A percentile compares a stretch with the other conserved stretches of the same genome.
Conservation (phyloP, 2,113 vertebrate species). For the Tamias sibiricus region DNA sequence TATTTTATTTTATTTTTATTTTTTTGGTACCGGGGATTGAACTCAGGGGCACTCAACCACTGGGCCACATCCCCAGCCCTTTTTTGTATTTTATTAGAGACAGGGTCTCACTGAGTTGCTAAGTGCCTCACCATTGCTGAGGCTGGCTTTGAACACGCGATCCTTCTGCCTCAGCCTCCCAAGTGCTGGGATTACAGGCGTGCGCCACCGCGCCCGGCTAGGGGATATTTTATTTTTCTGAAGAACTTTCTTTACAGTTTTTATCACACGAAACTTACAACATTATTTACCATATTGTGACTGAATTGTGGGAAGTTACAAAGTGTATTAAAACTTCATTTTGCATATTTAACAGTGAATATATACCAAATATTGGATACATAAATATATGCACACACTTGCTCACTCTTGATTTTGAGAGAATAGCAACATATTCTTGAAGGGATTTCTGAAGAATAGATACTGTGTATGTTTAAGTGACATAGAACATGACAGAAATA, state of each 20-base stretch:
- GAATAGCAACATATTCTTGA: neutral
- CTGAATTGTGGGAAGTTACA: neutral
- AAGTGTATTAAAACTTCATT: neutral
- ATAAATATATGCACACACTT: neutral
- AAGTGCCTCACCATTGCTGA: no score
- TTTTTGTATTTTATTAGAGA: no score
- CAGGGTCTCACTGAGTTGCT: no score
- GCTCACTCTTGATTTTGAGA: neutral
- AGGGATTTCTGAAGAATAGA: neutral
- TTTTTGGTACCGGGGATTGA: no score
- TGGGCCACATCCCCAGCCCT: no score
- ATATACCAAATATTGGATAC: neutral
- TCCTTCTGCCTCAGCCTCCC: no score
- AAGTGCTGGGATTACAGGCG: no score
- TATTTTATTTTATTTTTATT: no score
- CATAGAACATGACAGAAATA: neutral
- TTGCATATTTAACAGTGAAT: neutral
- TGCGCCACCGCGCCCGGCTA: no score
- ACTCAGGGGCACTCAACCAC: no score
- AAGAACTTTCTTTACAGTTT: neutral
- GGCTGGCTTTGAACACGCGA: no score
- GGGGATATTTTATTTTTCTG: neutral
- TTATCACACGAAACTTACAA: neutral
- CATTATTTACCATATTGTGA: neutral
- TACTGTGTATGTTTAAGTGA: constrained; percentile 1